A percentile compares a stretch with the other conserved stretches of the same genome.
Conservation (phyloP, 2,797 vertebrate genomes). For the Gouania willdenowi region DNA sequence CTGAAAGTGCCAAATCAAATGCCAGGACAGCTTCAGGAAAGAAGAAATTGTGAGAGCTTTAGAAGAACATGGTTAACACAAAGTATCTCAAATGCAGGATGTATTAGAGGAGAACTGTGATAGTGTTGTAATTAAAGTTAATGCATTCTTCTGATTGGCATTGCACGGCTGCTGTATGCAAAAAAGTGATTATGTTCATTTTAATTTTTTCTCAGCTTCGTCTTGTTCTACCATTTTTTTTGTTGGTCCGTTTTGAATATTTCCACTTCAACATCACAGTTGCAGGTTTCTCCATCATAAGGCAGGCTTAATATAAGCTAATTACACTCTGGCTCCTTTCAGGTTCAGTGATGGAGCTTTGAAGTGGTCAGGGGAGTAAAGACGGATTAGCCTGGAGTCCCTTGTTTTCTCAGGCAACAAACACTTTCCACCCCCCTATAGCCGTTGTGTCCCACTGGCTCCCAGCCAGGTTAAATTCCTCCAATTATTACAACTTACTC, state of each 20-base stretch:
- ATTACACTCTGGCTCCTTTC: constrained; percentile 70
- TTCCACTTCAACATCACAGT: constrained; percentile 75
- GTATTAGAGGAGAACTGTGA: no score
- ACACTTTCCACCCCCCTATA: constrained; percentile 65
- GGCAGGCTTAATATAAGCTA: constrained; percentile 74
- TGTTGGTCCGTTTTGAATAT: constrained; percentile 58
- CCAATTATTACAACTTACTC: constrained; percentile 79
- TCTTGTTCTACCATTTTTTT: constrained; percentile 46
- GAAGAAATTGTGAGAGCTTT: no score
- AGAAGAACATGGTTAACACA: no score
- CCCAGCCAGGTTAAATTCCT: constrained; percentile 72
- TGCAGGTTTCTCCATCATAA: constrained; percentile 70
- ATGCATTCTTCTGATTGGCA: not conserved
- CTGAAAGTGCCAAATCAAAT: no score
- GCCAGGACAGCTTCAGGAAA: no score
- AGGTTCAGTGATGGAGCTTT: constrained; percentile 73
- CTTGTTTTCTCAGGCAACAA: constrained; percentile 74
- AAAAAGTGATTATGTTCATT: no score
- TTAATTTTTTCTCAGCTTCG: constrained; percentile 13
- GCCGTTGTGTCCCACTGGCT: constrained; percentile 64
- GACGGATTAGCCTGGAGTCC: constrained; percentile 68
- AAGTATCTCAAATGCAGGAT: no score
- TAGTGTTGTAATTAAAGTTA: no score
- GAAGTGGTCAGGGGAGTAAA: constrained; percentile 70
- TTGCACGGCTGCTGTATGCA: no score